Percentiles rank a stretch among this genome's conserved stretches.
Conservation (phyloP, 2,888 invertebrate genomes). For the Pachliopta kotzebuea region DNA sequence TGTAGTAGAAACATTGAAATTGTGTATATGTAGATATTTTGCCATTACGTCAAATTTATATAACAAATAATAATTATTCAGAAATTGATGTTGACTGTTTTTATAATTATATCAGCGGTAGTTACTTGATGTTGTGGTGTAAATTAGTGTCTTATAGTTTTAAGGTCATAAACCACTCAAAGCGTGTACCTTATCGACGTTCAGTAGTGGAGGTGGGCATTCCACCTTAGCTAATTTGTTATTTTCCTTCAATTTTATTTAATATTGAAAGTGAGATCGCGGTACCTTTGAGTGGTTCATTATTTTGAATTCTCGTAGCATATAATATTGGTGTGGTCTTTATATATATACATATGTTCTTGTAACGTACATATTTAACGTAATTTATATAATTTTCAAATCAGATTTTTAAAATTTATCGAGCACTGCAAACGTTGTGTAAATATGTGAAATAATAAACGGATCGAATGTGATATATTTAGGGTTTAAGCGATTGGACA, state of each 20-base stretch:
- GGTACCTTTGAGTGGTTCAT: constrained; percentile 67
- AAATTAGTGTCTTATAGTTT: constrained; percentile 78
- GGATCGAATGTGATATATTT: constrained; percentile 77
- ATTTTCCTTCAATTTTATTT: constrained; percentile 10
- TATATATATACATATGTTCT: constrained; percentile 64
- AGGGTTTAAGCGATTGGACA: constrained; percentile 61
- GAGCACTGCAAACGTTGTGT: constrained; percentile 69
- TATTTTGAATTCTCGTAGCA: constrained; percentile 72
- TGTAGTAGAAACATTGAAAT: constrained; percentile 52
- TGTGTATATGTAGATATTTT: constrained; percentile 78
- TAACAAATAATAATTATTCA: constrained; percentile 73
- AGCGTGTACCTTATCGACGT: constrained; percentile 45
- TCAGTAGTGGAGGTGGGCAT: constrained; percentile 19
- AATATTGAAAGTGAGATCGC: constrained; percentile 34
- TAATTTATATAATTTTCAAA: constrained; percentile 62
- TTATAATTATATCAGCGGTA: constrained; percentile 79
- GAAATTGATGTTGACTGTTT: constrained; percentile 81
- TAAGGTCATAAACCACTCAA: constrained; percentile 67
- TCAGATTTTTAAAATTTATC: constrained; percentile 63
- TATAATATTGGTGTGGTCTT: constrained; percentile 78
- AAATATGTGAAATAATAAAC: constrained; percentile 70
- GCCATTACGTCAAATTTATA: constrained; percentile 75
- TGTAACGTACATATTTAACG: constrained; percentile 66
- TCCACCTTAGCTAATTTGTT: constrained; percentile 19
- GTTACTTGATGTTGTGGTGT: constrained; percentile 82